A percentile compares a stretch with the other conserved stretches of the same genome.
Conservation (phyloP, 30 jellyfish, hydroid and myxozoan genomes). For the Cassiopea andromeda region DNA sequence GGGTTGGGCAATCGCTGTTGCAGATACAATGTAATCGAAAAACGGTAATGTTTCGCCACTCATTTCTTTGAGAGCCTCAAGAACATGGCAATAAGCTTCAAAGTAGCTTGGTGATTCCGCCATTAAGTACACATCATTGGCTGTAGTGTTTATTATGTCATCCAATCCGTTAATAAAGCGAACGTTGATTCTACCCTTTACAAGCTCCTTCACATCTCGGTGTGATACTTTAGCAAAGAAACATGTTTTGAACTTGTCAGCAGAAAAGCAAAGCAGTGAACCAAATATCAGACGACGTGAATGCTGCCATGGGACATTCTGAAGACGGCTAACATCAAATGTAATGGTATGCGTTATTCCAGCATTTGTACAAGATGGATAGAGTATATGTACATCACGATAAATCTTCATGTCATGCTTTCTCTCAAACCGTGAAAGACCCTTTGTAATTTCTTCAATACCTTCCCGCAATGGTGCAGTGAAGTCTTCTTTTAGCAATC, state of each 20-base stretch:
- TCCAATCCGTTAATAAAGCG: slow-evolving; percentile 29
- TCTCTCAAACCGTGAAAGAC: slow-evolving; percentile 23
- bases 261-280: slow-evolving; percentile 66
- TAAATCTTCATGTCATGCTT: slow-evolving; percentile 49
- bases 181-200: slow-evolving; percentile 39
- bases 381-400: slow-evolving; percentile 41
- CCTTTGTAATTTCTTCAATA: slow-evolving; percentile 22
- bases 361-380: slow-evolving; percentile 32
- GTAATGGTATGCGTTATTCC: slow-evolving; percentile 54
- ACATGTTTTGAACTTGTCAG: slow-evolving; percentile 58
- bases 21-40: slow-evolving; percentile 45
- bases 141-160: background rate
- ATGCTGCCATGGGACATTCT: slow-evolving; percentile 61
- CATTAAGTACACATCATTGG: slow-evolving; percentile 29
- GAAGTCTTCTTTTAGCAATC: slow-evolving; percentile 71
- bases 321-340: slow-evolving; percentile 26
- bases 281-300: slow-evolving; percentile 74
- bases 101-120: slow-evolving; percentile 82
- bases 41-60: slow-evolving; percentile 46
- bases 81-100: slow-evolving; percentile 80
- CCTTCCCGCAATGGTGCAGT: slow-evolving; percentile 73
- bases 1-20: slow-evolving; percentile 1
- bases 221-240: slow-evolving; percentile 72
- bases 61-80: slow-evolving; percentile 49
- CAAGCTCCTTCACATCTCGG: slow-evolving; percentile 34